Base-by-base conservation (phyloP, 35 echinoderm and acorn worm genomes). In the Hemicentrotus pulcherrimus region DNA sequence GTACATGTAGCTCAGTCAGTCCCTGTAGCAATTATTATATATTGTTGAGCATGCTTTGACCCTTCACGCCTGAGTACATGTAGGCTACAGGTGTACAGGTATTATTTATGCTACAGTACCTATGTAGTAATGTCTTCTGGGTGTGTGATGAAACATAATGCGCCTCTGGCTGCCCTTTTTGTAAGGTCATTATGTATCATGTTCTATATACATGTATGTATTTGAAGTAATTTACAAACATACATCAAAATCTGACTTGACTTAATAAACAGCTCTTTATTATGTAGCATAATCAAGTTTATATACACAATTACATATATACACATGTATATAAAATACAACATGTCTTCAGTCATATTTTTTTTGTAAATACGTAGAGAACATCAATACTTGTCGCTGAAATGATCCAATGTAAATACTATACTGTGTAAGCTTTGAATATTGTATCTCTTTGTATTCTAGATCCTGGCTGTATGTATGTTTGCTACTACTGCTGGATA, bases 401-500 rank as follows among this genome's bases (percentile, higher is more conserved):
- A n/a, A n/a, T n/a, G n/a, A n/a, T n/a, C n/a, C n/a, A n/a, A n/a
- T 41, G 35, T 41, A 41, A 41, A 3, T 41, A 41, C 35, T 41
- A 41, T 41, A 9, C 11, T 9, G 16, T 59, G 5, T 89, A 35
- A 46, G 88, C 86, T 47, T 47, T 61, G 30, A 32, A 86, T 92
- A 31, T 92, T 95, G 28, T 10, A 22, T 12, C 33, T 95, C 46
- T 32, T 31, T 94, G 58, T 46, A 32, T 78, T 86, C 88, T 95
- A 99, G 98, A 86, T 99, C 14, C 90, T 99, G 31, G 97, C 98
- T 86, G 94, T 99, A 31, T 97, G 95, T 52, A 97, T 96, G 96
- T 99, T 99, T 97, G 95, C 98, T 8, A 99, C 98, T 6, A 99
- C 98, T 47, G 98, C 98, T 88, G 98, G 98, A 5, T 97, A 96